Base-by-base conservation (phyloP, 2,888 invertebrate species). In the Perithous albicinctus region DNA sequence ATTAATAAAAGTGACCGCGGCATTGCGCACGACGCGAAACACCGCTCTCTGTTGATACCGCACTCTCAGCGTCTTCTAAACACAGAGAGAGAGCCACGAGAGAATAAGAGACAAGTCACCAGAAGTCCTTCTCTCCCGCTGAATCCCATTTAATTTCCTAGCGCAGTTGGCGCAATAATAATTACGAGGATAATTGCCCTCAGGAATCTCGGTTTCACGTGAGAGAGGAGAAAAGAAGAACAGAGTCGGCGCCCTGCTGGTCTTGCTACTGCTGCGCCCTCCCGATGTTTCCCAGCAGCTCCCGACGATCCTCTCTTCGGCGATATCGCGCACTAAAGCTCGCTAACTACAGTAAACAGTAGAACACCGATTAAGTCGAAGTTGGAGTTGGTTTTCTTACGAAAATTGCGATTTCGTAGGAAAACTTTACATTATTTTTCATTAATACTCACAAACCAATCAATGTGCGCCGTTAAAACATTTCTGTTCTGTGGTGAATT, bases 81-180 rank as follows among this genome's bases (percentile, higher is more conserved):
- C n/a, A 54, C n/a, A 4, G 51, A 20, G 23, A 15, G 12, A n/a
- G 20, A 23, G 10, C 5, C 12, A 18, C 29, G 69, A 20, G 56
- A 70, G 56, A 41, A 10, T 12, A 4, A 67, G 67, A 48, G 32
- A 48, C 10, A 32, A 51, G 51, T 38, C 54, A n/a, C n/a, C 54
- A 35, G 20, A 26, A 69, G 41, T 8, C 38, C 80, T 23, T 73
- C 59, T 61, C 66, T 51, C 26, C 35, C 64, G 38, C 64, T 54
- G 32, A 74, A 74, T 74, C 66, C 48, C 64, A 76, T 82, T 84
- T 82, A 82, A 84, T 84, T 84, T 75, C 82, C 76, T 43, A 69
- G 82, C 77, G 82, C 83, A 84, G 79, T 86, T 85, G 80, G 82
- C 75, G 80, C 84, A 82, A 85, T 82, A 86, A 86, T 86, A 86